Base-by-base conservation (phyloP, 1,140 invertebrate species). In the Rhynchophorus ferrugineus region DNA sequence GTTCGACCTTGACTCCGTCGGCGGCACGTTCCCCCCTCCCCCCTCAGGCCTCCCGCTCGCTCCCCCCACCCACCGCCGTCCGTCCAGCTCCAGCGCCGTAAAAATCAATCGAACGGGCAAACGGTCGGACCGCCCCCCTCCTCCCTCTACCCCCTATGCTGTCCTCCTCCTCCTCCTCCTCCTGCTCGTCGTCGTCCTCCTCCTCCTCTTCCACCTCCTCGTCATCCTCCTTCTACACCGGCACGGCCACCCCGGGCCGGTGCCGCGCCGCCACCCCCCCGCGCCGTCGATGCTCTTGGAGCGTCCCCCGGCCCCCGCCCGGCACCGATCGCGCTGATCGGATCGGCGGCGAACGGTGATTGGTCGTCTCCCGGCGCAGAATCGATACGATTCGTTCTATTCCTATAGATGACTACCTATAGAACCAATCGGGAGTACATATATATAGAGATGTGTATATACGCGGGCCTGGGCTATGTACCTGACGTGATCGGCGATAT, bases 401-500 rank as follows among this genome's bases (percentile, higher is more conserved):
- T 69, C 66, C 67, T 69, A 69, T 69, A 69, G 67, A 69, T 69
- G 67, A 65, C 62, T 69, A 67, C 67, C 65, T 69, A 69, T 69
- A 63, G 67, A 62, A 64, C 62, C 66, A 67, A 69, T 65, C 60
- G 65, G 63, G 64, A 54, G 59, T 54, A 58, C 55, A 56, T 60
- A 60, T n/a, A n/a, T n/a, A n/a, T n/a, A n/a, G n/a, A n/a, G n/a
- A n/a, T n/a, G n/a, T n/a, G n/a, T n/a, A n/a, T n/a, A n/a, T n/a
- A n/a, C n/a, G n/a, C 49, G 44, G 19, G 41, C 14, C 45, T n/a
- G n/a, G 20, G 33, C 36, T 44, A 47, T 44, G 24, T 52, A 52
- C 45, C 46, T 49, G 44, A 48, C 29, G 36, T 44, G 54, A 49
- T 54, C 52, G 45, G 52, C 42, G 49, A 49, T 54, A 48, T 47